phyloP scores from a whole-genome alignment of 2,113 vertebrate genomes.

The Puffinus mauretanicus region DNA sequence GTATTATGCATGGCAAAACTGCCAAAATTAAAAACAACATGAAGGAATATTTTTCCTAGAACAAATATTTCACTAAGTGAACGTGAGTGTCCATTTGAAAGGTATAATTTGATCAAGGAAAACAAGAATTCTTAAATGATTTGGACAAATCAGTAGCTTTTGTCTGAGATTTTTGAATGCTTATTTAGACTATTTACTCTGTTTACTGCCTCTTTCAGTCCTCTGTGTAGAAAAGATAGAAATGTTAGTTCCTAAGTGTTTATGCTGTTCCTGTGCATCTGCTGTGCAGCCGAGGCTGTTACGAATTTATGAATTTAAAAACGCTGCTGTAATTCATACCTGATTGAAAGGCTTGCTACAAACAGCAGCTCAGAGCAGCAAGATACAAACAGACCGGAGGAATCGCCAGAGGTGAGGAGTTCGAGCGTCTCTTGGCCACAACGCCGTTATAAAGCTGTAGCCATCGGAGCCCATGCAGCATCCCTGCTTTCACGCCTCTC shows the following conservation, averaged over 20 bases:
- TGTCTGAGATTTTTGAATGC: neutral
- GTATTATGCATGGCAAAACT: neutral
- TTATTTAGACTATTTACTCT: neutral
- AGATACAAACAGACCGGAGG: neutral
- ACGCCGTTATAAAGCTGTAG: accelerated
- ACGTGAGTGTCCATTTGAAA: neutral
- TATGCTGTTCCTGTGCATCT: neutral
- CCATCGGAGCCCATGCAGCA: neutral
- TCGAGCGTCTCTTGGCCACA: neutral
- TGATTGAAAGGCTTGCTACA: neutral
- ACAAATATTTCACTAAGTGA: neutral
- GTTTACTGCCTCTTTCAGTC: neutral
- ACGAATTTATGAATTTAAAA: neutral
- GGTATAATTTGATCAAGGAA: neutral
- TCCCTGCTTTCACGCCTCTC: neutral
- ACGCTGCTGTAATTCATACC: neutral
- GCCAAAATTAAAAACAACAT: neutral
- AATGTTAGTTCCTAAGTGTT: neutral
- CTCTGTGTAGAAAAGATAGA: neutral
- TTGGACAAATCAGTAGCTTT: neutral
- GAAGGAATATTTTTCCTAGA: neutral
- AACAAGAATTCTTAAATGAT: neutral
- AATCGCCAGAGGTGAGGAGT: neutral
- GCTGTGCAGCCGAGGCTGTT: neutral
- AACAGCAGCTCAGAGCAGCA: neutral